phyloP scores from a whole-genome alignment of 2,888 invertebrate species.

The Galeopsomyia nigrocyanea region DNA sequence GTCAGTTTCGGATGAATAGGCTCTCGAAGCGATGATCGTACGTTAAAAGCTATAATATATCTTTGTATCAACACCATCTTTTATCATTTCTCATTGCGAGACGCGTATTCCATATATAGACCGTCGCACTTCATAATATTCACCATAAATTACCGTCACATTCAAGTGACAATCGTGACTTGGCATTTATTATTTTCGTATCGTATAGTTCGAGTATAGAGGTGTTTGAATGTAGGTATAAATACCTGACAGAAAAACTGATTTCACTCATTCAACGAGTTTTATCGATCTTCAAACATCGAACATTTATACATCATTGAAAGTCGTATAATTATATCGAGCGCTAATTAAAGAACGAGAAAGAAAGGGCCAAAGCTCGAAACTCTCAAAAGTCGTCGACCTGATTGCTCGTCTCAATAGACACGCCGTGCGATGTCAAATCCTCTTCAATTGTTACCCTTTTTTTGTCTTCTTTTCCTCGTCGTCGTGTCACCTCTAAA shows the following conservation, averaged over 20 bases:
- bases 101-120: too few relatives aligned
- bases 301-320: background rate
- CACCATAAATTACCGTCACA: too few relatives aligned
- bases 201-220: too few relatives aligned
- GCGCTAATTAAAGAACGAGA: background rate
- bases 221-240: too few relatives aligned
- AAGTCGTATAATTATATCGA: background rate
- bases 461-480: background rate
- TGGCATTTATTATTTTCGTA: too few relatives aligned
- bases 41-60: constrained; percentile 10
- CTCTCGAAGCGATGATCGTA: constrained; percentile 6
- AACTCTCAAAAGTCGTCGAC: background rate
- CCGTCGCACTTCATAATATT: too few relatives aligned
- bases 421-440: background rate
- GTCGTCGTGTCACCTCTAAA: background rate
- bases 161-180: too few relatives aligned
- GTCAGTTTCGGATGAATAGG: background rate
- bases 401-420: constrained; percentile 38
- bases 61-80: constrained; percentile 9
- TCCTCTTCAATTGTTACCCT: constrained; percentile 25
- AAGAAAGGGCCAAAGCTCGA: background rate
- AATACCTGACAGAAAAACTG: too few relatives aligned
- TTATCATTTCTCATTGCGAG: background rate
- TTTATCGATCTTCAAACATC: background rate
- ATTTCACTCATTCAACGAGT: too few relatives aligned